Base-by-base conservation (phyloP, 2,797 vertebrate genomes). In the Spheniscus humboldti region DNA sequence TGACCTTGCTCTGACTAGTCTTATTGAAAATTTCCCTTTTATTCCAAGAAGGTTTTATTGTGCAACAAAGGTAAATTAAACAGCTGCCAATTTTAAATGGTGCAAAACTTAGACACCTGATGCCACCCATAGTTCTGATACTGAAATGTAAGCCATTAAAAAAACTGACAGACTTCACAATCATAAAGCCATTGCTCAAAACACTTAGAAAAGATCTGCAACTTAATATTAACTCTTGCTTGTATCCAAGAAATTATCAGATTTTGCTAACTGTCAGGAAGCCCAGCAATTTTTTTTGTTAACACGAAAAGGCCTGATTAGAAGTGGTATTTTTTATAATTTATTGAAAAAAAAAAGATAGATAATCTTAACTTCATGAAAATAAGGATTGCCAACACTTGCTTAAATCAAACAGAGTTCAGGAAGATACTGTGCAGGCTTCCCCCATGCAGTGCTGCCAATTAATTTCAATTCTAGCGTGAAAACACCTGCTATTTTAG, bases 61-160 rank as follows among this genome's bases (percentile, higher is more conserved):
- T 72, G 73, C 71, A 57, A 77, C 68, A 60, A 85, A 86, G 64
- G 85, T 91, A 95, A 93, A 91, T 93, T 76, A 91, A 94, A 84
- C 83, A 96, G 90, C 90, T 87, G 81, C n/a, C 37, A 87, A 82
- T 19, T 67, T 94, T 94, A 88, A 97, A 95, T 86, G 43, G 53
- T 33, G n/a, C 78, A 75, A 76, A 91, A 88, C 18, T 39, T 39
- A 83, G 52, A 91, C 75, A 92, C n/a, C 59, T 90, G 74, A 69
- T 81, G 67, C 66, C 83, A 97, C 88, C 83, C 86, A 41, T 74
- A 75, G 59, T 88, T 91, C 47, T 72, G 35, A 78, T 52, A 10
- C 55, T 91, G 86, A 90, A 91, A 89, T 81, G 48, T 60, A 75
- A 91, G 82, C 68, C 59, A 77, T 39, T 89, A 77, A 92, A 90